Conservation (phyloP, 2,888 invertebrate species). For the Eupithecia centaureata region DNA sequence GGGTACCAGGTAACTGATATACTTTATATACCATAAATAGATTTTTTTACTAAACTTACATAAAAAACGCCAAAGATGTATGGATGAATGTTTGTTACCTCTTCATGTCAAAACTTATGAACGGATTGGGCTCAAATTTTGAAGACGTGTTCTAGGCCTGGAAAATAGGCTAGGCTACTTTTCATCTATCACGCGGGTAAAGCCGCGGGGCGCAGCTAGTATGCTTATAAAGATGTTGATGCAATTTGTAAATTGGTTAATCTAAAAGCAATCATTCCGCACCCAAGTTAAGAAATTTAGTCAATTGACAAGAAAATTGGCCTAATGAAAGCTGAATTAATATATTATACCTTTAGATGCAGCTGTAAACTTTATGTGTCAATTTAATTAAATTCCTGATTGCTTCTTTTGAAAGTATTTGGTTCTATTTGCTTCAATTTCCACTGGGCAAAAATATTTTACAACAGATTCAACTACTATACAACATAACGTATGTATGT, state of each 20-base stretch:
- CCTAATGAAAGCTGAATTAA: slow-evolving; percentile 8
- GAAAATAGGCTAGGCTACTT: no score
- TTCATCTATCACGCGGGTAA: no score
- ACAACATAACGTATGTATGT: no score
- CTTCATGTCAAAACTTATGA: no score
- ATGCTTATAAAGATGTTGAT: background rate
- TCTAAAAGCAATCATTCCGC: slow-evolving; percentile 16
- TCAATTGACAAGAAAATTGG: slow-evolving; percentile 17
- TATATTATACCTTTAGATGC: background rate
- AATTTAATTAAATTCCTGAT: background rate
- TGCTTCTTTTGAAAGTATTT: background rate
- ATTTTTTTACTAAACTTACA: no score
- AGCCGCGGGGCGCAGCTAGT: no score
- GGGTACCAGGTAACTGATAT: no score
- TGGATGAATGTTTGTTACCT: no score
- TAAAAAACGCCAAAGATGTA: no score
- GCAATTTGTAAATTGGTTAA: background rate
- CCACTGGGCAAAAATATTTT: background rate
- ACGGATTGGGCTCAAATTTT: no score
- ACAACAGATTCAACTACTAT: background rate
- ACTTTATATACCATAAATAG: no score
- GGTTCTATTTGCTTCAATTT: background rate
- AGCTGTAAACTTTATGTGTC: background rate
- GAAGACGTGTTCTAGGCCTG: no score
- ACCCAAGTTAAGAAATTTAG: slow-evolving; percentile 15